Conservation (phyloP, 1,140 invertebrate genomes). For the Bombus pascuorum region DNA sequence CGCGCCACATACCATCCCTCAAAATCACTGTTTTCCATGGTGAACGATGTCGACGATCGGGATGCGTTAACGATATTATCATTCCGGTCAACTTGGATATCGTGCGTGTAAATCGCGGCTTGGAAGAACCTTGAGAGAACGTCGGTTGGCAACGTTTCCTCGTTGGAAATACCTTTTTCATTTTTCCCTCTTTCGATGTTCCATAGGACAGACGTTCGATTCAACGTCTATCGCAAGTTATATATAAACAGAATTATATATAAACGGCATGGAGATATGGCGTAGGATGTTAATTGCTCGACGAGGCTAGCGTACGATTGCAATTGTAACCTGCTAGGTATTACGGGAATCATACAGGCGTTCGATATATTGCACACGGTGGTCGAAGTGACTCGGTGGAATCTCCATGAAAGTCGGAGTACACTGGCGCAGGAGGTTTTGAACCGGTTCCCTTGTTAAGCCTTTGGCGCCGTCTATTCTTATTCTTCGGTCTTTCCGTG, state of each 20-base stretch:
- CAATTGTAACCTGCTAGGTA: background rate
- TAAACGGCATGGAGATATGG: no score
- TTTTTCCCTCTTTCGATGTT: no score
- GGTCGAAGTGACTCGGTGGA: conserved; percentile 36
- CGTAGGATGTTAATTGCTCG: background rate
- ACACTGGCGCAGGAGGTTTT: conserved; percentile 30
- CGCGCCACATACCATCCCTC: conserved; percentile 49
- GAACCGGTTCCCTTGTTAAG: conserved; percentile 60
- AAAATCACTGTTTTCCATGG: conserved; percentile 37
- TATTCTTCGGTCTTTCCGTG: conserved; percentile 45
- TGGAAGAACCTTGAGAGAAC: background rate
- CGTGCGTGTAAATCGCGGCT: background rate
- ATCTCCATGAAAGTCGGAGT: conserved; percentile 36
- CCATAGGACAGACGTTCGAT: no score
- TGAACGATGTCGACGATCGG: conserved; percentile 24
- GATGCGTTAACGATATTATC: background rate
- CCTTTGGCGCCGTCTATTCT: conserved; percentile 65
- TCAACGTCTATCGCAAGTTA: background rate
- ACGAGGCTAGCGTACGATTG: background rate
- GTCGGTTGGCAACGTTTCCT: background rate
- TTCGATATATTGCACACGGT: conserved; percentile 26
- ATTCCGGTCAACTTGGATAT: background rate
- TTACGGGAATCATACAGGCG: conserved; percentile 22
- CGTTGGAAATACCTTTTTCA: background rate
- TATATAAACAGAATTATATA: background rate